Evolutionary conservation across 2,888 invertebrate species (phyloP).

Genomic region (Ormyrus labotus): DNA sequence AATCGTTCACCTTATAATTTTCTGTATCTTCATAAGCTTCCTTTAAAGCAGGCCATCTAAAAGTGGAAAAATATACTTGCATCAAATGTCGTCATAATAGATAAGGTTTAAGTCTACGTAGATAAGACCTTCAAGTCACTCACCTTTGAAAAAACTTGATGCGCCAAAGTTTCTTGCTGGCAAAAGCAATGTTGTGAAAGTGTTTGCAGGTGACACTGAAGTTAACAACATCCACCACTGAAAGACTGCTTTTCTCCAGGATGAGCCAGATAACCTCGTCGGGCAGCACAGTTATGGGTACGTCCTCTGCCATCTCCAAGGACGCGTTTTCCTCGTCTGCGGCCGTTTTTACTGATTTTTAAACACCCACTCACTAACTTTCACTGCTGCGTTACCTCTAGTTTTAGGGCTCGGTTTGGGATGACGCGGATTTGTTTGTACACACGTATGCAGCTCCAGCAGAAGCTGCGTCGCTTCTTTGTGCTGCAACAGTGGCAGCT

Average conservation of each 20-base stretch:
- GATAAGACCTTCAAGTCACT: not conserved
- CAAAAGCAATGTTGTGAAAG: slow-evolving; percentile 76
- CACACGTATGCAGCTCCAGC: not conserved
- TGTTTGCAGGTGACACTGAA: slow-evolving; percentile 78
- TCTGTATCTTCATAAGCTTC: slow-evolving; percentile 69
- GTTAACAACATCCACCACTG: slow-evolving; percentile 76
- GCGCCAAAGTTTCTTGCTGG: slow-evolving; percentile 77
- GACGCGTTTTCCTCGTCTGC: too few relatives aligned
- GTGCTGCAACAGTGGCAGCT: too few relatives aligned
- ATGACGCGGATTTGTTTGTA: slow-evolving; percentile 5
- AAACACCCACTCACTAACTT: too few relatives aligned
- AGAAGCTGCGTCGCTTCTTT: too few relatives aligned
- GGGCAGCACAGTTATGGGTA: slow-evolving; percentile 63
- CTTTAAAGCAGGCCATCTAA: slow-evolving; percentile 75
- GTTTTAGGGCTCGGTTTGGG: not conserved
- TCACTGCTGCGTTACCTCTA: too few relatives aligned
- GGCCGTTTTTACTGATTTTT: too few relatives aligned
- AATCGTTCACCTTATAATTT: slow-evolving; percentile 62
- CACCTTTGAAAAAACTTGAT: slow-evolving; percentile 76
- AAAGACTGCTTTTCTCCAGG: slow-evolving; percentile 64
- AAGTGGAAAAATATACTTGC: not conserved
- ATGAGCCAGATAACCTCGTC: slow-evolving; percentile 70
- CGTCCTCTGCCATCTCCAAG: slow-evolving; percentile 40
- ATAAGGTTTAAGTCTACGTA: not conserved
- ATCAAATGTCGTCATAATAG: not conserved